These are phyloP conservation scores for Caligus rogercresseyi DNA, from an alignment of 1,140 invertebrate species.

Conservation along the genomic window DNA sequence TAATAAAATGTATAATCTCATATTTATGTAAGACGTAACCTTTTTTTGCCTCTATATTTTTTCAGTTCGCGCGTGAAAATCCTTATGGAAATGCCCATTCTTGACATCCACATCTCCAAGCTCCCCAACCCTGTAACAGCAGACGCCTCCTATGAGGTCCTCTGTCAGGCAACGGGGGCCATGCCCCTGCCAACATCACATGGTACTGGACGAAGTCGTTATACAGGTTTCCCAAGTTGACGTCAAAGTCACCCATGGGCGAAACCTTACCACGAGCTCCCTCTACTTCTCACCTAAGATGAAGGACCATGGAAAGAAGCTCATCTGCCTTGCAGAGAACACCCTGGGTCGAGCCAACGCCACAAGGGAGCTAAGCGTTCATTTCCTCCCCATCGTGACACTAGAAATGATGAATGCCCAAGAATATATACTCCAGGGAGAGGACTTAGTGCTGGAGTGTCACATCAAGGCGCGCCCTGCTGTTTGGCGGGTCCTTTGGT, in stretches of 20 bases:
- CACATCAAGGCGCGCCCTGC: conserved; percentile 5
- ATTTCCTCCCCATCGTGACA: conserved; percentile 3
- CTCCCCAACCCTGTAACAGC: conserved; percentile 11
- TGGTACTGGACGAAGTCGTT: conserved; percentile 33
- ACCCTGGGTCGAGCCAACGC: neutral
- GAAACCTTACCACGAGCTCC: conserved; percentile 15
- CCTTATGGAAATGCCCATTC: neutral
- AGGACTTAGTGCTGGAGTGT: conserved; percentile 2
- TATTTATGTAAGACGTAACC: no score
- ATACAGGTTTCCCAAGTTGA: conserved; percentile 20
- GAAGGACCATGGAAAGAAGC: conserved; percentile 20
- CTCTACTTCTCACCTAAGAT: conserved; percentile 18
- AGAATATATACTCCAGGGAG: neutral
- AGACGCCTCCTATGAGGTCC: conserved; percentile 30
- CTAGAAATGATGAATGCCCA: conserved; percentile 4
- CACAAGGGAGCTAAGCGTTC: neutral
- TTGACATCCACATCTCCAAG: neutral
- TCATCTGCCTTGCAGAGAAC: conserved; percentile 22
- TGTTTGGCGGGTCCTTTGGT: conserved; percentile 12
- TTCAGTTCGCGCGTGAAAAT: conserved; percentile 4
- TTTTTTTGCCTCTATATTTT: no score
- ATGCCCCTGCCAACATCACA: conserved; percentile 56
- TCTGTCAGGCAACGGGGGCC: conserved; percentile 60
- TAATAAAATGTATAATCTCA: no score
- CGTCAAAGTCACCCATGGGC: neutral